A percentile compares a stretch with the other conserved stretches of the same genome.
phyloP scores from a whole-genome alignment of 2,113 vertebrate genomes.

The Brienomyrus longianalis region DNA sequence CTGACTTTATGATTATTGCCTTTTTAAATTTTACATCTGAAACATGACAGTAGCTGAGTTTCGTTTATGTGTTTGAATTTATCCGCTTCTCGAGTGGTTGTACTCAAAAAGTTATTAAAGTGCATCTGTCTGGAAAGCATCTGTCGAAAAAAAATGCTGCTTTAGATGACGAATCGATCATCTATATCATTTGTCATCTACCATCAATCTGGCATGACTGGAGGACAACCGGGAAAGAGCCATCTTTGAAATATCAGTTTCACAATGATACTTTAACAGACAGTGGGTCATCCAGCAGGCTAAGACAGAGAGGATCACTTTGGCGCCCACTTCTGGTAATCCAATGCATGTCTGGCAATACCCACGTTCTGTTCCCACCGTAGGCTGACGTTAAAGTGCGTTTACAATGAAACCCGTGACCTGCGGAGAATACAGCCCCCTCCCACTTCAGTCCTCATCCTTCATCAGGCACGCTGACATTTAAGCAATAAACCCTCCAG shows the following conservation, averaged over 20 bases:
- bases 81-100: not conserved
- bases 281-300: not conserved
- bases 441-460: not conserved
- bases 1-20: not conserved
- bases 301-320: not conserved
- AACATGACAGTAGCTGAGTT: not conserved
- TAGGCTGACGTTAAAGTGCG: not conserved
- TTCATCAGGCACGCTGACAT: not conserved
- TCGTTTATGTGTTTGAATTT: not conserved
- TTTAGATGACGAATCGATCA: not conserved
- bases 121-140: not conserved
- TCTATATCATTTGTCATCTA: not conserved
- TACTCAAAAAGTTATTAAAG: not conserved
- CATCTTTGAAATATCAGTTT: not conserved
- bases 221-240: not conserved
- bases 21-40: not conserved
- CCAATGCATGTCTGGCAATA: not conserved
- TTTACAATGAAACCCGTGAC: not conserved
- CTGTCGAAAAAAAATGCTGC: not conserved
- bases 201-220: not conserved
- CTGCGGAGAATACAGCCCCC: not conserved
- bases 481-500: not conserved
- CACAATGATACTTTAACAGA: not conserved
- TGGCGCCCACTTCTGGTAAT: slow-evolving; percentile 16
- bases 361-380: not conserved